Conservation (phyloP, 2,113 vertebrate genomes). For the human region GRCh38 chr4:118475001-118475500, state of each 20-base stretch:
- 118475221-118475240: neutral
- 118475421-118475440: neutral
- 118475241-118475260: neutral
- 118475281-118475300: neutral
- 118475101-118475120: neutral
- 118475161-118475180: neutral
- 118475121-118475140: neutral
- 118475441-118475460: neutral
- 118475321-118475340: neutral
- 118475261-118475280: neutral
- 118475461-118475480: conserved; percentile 15
- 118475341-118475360: neutral
- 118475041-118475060: neutral
- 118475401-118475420: neutral
- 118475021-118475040: neutral
- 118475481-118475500: neutral
- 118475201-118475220: neutral
- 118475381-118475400: conserved; percentile 24
- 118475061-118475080: neutral
- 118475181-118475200: neutral
- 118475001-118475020: neutral
- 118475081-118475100: neutral
- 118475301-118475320: neutral
- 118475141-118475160: neutral
- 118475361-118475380: neutral